Conservation (phyloP, 2,113 vertebrate species). For the Circaetus gallicus region DNA sequence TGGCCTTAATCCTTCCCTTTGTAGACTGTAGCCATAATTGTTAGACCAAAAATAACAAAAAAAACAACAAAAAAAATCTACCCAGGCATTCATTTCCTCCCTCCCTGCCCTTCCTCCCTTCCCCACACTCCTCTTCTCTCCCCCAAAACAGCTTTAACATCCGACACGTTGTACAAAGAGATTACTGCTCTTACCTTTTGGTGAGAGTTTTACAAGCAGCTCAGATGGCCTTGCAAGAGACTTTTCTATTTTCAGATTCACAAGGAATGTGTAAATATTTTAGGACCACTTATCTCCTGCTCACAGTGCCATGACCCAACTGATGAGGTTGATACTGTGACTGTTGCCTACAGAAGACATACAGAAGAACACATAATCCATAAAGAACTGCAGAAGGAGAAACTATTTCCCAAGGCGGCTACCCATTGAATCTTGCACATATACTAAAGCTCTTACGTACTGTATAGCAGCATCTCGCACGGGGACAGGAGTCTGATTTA, state of each 20-base stretch:
- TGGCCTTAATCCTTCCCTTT: slow-evolving; percentile 35
- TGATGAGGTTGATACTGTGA: background rate
- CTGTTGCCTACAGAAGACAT: background rate
- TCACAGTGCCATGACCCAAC: background rate
- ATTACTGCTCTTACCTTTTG: background rate
- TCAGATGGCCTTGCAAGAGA: slow-evolving; percentile 24
- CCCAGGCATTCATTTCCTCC: background rate
- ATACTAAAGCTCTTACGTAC: slow-evolving; percentile 9
- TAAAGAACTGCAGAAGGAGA: background rate
- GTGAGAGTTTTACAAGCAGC: background rate
- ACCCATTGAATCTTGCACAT: background rate
- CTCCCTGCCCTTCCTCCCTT: background rate
- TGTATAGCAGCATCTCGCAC: slow-evolving; percentile 41
- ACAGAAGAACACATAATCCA: background rate
- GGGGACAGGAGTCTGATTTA: slow-evolving; percentile 82
- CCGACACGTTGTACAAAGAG: background rate
- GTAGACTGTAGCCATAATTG: background rate
- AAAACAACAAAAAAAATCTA: background rate
- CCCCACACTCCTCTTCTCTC: background rate
- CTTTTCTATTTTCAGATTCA: background rate
- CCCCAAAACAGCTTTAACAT: slow-evolving; percentile 15
- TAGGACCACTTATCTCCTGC: background rate
- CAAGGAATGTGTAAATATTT: background rate
- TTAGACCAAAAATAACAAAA: slow-evolving; percentile 25
- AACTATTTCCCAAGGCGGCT: background rate